phyloP scores from a whole-genome alignment of 2,113 vertebrate genomes.

The Tachuris rubrigastra region DNA sequence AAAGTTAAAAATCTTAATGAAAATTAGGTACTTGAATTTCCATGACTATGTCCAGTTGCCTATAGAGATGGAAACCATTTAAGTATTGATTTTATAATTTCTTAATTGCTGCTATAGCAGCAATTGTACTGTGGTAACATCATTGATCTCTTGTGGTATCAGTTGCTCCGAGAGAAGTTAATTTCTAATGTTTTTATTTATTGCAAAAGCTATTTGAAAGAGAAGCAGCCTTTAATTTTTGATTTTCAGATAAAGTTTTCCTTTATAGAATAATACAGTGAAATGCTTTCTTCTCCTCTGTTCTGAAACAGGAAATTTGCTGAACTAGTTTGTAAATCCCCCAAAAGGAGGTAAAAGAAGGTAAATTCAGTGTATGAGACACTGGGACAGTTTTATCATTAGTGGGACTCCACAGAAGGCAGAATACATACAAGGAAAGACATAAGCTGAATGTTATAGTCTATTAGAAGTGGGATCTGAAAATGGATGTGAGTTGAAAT shows the following conservation, averaged over 20 bases:
- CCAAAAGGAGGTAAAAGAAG: neutral
- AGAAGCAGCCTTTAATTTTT: neutral
- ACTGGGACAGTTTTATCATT: neutral
- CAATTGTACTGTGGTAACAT: neutral
- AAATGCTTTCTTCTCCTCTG: neutral
- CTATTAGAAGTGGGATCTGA: neutral
- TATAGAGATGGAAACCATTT: neutral
- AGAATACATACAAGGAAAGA: neutral
- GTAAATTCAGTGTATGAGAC: neutral
- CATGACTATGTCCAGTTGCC: neutral
- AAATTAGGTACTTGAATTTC: neutral
- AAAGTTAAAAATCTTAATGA: neutral
- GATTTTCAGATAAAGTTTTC: neutral
- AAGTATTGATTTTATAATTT: neutral
- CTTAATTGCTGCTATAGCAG: neutral
- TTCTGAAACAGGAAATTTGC: neutral
- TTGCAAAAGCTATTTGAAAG: neutral
- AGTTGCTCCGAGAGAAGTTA: neutral
- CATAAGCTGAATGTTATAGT: neutral
- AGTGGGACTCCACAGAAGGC: neutral
- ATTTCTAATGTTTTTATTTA: neutral
- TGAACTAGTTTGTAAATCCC: neutral
- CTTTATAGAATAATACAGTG: neutral
- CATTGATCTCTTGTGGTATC: neutral
- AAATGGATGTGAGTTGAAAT: neutral